Evolutionary conservation across 1,140 invertebrate genomes (phyloP).

Genomic region (Aleiodes sp.): DNA sequence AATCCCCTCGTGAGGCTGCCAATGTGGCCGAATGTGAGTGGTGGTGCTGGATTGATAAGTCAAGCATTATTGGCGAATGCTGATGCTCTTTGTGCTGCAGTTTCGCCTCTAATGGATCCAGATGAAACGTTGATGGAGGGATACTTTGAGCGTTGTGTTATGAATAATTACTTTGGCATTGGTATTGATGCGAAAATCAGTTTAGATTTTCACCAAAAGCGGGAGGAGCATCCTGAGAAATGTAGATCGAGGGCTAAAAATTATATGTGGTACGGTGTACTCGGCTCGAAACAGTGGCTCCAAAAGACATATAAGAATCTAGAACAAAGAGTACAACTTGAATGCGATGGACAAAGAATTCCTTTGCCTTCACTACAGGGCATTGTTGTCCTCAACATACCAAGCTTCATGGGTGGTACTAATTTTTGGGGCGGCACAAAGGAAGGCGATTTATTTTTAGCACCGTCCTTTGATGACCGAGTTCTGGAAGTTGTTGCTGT

Average conservation of each 20-base stretch:
- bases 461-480: conserved; percentile 91
- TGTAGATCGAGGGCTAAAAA: conserved; percentile 93
- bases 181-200: conserved; percentile 99
- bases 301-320: conserved; percentile 96
- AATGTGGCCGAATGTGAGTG: conserved; percentile 82
- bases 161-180: conserved; percentile 99
- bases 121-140: conserved; percentile 91
- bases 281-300: conserved; percentile 91
- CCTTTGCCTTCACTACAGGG: conserved; percentile 93
- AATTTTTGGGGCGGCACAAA: conserved; percentile 97
- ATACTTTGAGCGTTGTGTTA: conserved; percentile 93
- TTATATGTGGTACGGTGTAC: conserved; percentile 97
- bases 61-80: conserved; percentile 94
- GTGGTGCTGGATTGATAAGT: conserved; percentile 82
- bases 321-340: conserved; percentile 91
- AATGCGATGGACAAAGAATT: conserved; percentile 92
- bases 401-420: conserved; percentile 96
- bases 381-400: conserved; percentile 97
- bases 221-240: conserved; percentile 98
- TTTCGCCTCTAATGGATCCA: conserved; percentile 91
- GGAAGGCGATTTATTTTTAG: conserved; percentile 86
- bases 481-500: conserved; percentile 96
- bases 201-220: conserved; percentile 96
- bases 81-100: conserved; percentile 94
- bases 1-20: conserved; percentile 87